Evolutionary conservation across 2,113 vertebrate genomes (phyloP), one percentile per base, ranked within the genome.

Genomic region (Gadus macrocephalus): DNA sequence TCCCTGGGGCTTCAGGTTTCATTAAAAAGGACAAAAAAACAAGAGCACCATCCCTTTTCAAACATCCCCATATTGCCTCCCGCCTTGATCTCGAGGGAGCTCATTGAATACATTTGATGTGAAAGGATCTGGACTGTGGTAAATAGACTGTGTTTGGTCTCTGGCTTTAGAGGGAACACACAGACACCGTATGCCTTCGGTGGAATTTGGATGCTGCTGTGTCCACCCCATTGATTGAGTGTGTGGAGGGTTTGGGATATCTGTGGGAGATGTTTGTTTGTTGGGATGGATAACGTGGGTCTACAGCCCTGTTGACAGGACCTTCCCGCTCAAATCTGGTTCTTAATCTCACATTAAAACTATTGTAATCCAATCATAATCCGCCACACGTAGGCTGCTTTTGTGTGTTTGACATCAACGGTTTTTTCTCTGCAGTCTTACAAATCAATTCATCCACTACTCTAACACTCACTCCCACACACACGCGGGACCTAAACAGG

Each of bases 311-410:
- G 74, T 70, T 71, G 69, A 69, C 66, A 70, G 64, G 73, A 79
- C 79, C 79, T 14, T 84, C 80, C 74, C 77, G 81, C 71, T 78
- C 76, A 65, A 76, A 49, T 67, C 64, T 72, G 73, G 64, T 83
- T 86, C 77, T 78, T 87, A 86, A 89, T 89, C 87, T 88, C 73
- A 82, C 75, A 87, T 88, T 85, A 85, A 84, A 84, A 75, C 83
- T 63, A 75, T 80, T 78, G 68, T 82, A 86, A 89, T 87, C 85
- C 77, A 60, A 74, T 81, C 81, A 69, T 87, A 90, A 88, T 88
- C 83, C 74, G 63, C 64, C 55, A 69, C 75, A 85, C 42, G 63
- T 78, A 81, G 71, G 76, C 79, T 78, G 78, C 83, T 83, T 86
- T 83, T 87, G 82, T 86, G 8, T 88, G 85, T 9, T 88, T 88